Conservation (phyloP, 2,797 vertebrate genomes). For the Poecile montanus region DNA sequence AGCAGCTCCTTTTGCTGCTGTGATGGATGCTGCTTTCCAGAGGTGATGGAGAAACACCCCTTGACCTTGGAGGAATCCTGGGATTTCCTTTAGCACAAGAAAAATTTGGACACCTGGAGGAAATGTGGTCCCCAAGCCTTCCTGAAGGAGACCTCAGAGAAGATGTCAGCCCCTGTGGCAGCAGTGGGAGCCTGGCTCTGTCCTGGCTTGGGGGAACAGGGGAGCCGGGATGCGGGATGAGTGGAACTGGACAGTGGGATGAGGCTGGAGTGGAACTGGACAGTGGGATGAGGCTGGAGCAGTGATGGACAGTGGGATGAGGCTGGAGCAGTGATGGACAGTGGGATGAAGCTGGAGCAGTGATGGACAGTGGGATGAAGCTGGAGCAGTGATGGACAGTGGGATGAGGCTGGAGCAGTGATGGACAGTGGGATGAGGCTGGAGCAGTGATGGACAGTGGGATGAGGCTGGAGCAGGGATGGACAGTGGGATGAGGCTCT, state of each 20-base stretch:
- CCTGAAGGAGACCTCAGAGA: not conserved
- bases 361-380: fast-evolving
- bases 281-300: not conserved
- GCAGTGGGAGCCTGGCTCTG: not conserved
- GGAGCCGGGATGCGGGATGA: not conserved
- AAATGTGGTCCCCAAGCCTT: fast-evolving
- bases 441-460: not conserved
- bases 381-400: not conserved
- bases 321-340: not conserved
- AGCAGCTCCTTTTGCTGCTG: not conserved
- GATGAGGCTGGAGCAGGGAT: fast-evolving
- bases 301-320: not conserved
- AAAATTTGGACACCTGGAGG: not conserved
- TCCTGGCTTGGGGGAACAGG: not conserved
- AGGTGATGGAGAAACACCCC: not conserved
- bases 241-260: no score
- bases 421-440: fast-evolving
- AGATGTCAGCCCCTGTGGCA: not conserved
- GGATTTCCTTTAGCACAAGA: not conserved
- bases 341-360: fast-evolving
- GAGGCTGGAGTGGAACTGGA: no score
- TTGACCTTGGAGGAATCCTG: not conserved
- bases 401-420: fast-evolving
- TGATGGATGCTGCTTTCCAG: fast-evolving
- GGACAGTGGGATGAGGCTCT: fast-evolving